Evolutionary conservation across 1,140 invertebrate species (phyloP).

Genomic region (Lordiphosa mommai): DNA sequence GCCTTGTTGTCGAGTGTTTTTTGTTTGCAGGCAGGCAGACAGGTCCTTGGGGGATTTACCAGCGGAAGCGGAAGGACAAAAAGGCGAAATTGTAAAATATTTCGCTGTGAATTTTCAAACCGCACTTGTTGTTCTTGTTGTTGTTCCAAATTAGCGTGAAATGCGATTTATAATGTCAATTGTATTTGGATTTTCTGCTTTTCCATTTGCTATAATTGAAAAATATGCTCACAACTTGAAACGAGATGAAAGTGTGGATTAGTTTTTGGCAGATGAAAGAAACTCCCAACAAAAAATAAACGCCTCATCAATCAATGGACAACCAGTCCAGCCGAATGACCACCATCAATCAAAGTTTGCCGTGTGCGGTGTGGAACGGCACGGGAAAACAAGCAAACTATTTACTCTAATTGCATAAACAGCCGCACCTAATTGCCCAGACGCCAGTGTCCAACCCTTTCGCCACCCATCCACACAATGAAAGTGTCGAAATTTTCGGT

Average conservation of each 20-base stretch:
- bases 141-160: conserved; percentile 76
- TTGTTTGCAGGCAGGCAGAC: neutral
- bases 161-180: conserved; percentile 77
- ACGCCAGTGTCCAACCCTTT: conserved; percentile 45
- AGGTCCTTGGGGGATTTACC: conserved; percentile 27
- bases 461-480: conserved; percentile 38
- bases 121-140: neutral
- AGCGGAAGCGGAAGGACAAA: neutral
- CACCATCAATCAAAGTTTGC: conserved; percentile 55
- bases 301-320: conserved; percentile 48
- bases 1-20: conserved; percentile 30
- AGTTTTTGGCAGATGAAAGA: conserved; percentile 29
- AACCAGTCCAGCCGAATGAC: conserved; percentile 1
- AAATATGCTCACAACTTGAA: conserved; percentile 41
- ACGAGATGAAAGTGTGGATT: conserved; percentile 67
- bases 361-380: neutral
- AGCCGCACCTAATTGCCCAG: conserved; percentile 2
- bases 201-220: conserved; percentile 37
- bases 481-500: conserved; percentile 43
- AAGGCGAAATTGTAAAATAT: conserved; percentile 60
- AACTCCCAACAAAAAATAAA: neutral
- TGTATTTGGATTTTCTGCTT: conserved; percentile 21
- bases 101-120: conserved; percentile 11
- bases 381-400: conserved; percentile 28
- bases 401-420: conserved; percentile 57